Base-by-base conservation (phyloP, 2,113 vertebrate species). In the Melanostigma gelatinosum region DNA sequence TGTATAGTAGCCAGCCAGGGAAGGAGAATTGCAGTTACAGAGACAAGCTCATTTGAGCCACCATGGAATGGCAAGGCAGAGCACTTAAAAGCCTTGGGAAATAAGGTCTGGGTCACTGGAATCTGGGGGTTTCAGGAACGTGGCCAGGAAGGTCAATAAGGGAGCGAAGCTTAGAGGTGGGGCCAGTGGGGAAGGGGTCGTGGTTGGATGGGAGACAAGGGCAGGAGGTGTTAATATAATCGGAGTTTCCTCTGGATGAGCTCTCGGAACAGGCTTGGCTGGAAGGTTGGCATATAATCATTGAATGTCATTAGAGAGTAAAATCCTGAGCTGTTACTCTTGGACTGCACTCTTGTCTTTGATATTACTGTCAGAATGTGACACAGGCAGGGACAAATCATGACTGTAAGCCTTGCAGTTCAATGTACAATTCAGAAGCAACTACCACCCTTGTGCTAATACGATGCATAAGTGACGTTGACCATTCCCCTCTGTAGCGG, bases 211-310 rank as follows among this genome's bases (percentile, higher is more conserved):
- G 48, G 60, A 79, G 83, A 61, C 72, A 74, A 84, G 84, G 75
- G 63, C 68, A 75, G 42, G 54, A 40, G 81, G 82, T 74, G 86
- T 87, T 93, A 91, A 93, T 92, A 86, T 87, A 91, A 89, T 89
- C 71, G 55, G 74, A 68, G 79, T 83, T 90, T 85, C 80, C 77
- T 84, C n/a, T 74, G 86, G 87, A 83, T 89, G 83, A 90, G 89
- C 58, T 79, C 66, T 78, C 60, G 52, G 79, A 72, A 50, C 57
- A 71, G 75, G 9, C 84, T 70, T 73, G 85, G 77, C 80, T 81
- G 58, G n/a, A 79, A 72, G 84, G 85, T 65, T 89, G 87, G 92
- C 81, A 91, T 85, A 86, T 89, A 89, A 88, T 94, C 87, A 91
- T 50, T 86, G 87, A 80, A 86, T 88, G 72, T 88, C 83, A 85